These are phyloP conservation scores for Ranitomeya variabilis DNA, from an alignment of 2,113 vertebrate species.

Conservation along the genomic window DNA sequence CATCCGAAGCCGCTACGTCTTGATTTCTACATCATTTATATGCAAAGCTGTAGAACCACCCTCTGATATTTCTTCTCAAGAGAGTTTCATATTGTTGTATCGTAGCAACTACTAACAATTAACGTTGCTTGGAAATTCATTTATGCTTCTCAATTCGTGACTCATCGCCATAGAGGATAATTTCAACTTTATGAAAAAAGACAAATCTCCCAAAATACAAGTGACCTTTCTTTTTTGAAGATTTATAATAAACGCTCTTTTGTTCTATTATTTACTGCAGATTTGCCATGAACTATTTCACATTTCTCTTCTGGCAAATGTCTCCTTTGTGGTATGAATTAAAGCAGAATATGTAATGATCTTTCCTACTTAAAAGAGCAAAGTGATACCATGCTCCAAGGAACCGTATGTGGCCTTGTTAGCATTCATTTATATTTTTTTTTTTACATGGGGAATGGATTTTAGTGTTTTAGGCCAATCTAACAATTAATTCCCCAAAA, in stretches of 20 bases:
- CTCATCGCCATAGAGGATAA: conserved; percentile 34
- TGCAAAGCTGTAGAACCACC: conserved; percentile 27
- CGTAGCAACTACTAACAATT: conserved; percentile 50
- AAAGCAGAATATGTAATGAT: conserved; percentile 12
- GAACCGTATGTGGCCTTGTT: not conserved
- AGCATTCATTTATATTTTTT: not conserved
- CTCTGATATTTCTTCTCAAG: conserved; percentile 47
- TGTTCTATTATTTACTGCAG: conserved; percentile 11
- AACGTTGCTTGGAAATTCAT: conserved; percentile 22
- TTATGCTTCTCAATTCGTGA: conserved; percentile 44
- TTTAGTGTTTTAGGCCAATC: not conserved
- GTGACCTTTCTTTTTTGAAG: conserved; percentile 20
- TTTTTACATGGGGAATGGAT: not conserved
- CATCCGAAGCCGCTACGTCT: conserved; percentile 24
- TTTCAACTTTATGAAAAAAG: not conserved
- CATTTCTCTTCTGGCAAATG: conserved; percentile 16
- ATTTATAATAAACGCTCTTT: conserved; percentile 1
- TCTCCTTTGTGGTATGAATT: not conserved
- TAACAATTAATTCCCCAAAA: not conserved
- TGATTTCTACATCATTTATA: conserved; percentile 45
- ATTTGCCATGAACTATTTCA: not conserved
- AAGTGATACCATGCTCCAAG: not conserved
- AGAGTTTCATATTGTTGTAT: conserved; percentile 40
- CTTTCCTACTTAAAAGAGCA: not conserved
- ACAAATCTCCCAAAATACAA: conserved; percentile 3